Percentiles rank a stretch among this genome's conserved stretches.
Conservation (phyloP, 2,888 invertebrate genomes). For the Siphlonurus alternatus region DNA sequence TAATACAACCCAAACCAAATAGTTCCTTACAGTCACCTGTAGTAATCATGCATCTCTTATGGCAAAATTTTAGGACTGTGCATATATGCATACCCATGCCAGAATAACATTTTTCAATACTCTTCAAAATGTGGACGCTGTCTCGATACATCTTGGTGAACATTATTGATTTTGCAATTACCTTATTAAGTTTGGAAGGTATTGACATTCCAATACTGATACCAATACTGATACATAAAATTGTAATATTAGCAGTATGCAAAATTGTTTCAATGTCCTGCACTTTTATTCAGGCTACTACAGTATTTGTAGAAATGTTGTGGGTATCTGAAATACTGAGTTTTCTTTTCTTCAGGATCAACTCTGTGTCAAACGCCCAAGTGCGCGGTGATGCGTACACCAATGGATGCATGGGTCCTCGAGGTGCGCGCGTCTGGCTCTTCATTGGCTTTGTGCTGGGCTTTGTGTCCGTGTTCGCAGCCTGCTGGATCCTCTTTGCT, state of each 20-base stretch:
- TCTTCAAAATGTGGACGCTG: too few species aligned
- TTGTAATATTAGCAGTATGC: too few species aligned
- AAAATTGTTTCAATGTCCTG: too few species aligned
- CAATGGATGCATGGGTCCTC: constrained; percentile 69
- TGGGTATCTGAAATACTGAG: neutral
- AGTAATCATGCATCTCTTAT: neutral
- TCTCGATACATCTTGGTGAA: too few species aligned
- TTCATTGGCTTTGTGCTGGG: constrained; percentile 94
- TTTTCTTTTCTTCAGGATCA: constrained; percentile 42
- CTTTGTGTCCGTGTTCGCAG: constrained; percentile 88
- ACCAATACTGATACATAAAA: too few species aligned
- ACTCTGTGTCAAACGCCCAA: constrained; percentile 90
- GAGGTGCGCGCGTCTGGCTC: constrained; percentile 84
- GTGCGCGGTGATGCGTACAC: constrained; percentile 70
- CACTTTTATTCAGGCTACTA: too few species aligned
- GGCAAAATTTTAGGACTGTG: neutral
- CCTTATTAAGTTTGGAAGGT: too few species aligned
- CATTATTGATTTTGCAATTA: too few species aligned
- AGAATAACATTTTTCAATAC: too few species aligned
- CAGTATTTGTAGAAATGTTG: neutral
- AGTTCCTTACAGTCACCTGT: too few species aligned
- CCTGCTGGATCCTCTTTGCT: constrained; percentile 91
- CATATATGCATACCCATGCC: neutral
- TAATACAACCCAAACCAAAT: too few species aligned
- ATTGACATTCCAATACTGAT: too few species aligned